Percentiles rank a stretch among this genome's conserved stretches.
Conservation (phyloP, 2,888 invertebrate genomes). For the Cynaeus angustus region DNA sequence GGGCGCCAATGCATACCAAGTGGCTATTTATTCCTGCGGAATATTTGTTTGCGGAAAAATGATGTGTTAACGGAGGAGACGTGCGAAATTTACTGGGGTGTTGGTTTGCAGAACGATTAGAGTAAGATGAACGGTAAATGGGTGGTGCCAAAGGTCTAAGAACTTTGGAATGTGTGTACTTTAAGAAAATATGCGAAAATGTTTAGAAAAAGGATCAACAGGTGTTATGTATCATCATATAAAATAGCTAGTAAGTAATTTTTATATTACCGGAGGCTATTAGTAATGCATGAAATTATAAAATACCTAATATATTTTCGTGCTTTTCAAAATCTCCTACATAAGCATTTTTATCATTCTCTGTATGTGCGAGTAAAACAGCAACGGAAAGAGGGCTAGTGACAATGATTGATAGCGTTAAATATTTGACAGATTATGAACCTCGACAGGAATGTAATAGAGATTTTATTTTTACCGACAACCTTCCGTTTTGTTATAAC, state of each 20-base stretch:
- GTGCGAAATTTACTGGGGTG: slow-evolving; percentile 13
- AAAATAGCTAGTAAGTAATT: too few relatives aligned
- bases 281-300: too few relatives aligned
- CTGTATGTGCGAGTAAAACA: neutral
- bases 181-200: too few relatives aligned
- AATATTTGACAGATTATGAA: slow-evolving; percentile 9
- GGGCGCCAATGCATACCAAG: slow-evolving; percentile 9
- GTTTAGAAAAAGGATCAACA: too few relatives aligned
- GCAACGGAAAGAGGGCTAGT: neutral
- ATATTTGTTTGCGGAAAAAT: slow-evolving; percentile 32
- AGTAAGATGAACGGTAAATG: neutral
- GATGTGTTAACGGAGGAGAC: slow-evolving; percentile 14
- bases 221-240: too few relatives aligned
- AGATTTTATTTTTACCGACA: neutral
- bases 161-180: neutral
- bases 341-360: neutral
- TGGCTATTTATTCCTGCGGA: slow-evolving; percentile 22
- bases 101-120: slow-evolving; percentile 11
- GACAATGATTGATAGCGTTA: slow-evolving; percentile 14
- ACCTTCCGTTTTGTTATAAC: too few relatives aligned
- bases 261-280: too few relatives aligned
- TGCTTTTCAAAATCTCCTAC: neutral
- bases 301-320: too few relatives aligned
- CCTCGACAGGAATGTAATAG: neutral
- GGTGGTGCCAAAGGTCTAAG: neutral